Evolutionary conservation across 2,888 invertebrate species (phyloP).

Genomic region (Ganaspis brasiliensis): DNA sequence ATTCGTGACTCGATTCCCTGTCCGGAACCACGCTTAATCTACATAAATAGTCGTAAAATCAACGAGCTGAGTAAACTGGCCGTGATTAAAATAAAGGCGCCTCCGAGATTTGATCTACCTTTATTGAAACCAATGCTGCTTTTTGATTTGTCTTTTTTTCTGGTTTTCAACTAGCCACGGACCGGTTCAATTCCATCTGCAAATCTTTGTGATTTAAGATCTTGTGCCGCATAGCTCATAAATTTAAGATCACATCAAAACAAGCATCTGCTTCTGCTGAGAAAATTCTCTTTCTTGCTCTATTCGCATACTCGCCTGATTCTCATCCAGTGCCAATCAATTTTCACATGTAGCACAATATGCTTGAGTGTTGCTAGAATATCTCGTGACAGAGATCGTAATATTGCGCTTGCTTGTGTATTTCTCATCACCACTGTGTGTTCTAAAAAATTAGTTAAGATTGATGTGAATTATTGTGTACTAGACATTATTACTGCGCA

Average conservation of each 20-base stretch:
- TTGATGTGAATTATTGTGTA: too few relatives aligned
- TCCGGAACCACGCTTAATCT: slow-evolving; percentile 56
- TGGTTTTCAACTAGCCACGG: not conserved
- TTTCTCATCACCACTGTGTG: too few relatives aligned
- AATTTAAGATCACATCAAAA: slow-evolving; percentile 24
- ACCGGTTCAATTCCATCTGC: slow-evolving; percentile 21
- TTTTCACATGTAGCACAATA: too few relatives aligned
- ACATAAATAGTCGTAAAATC: slow-evolving; percentile 68
- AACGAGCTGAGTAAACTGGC: slow-evolving; percentile 60
- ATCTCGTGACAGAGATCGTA: too few relatives aligned
- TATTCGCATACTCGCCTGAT: not conserved
- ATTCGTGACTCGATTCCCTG: slow-evolving; percentile 39
- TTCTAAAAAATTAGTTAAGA: too few relatives aligned
- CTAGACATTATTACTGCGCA: too few relatives aligned
- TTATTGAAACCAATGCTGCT: slow-evolving; percentile 41
- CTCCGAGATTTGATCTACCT: slow-evolving; percentile 52
- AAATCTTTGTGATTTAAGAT: slow-evolving; percentile 19
- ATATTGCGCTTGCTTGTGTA: too few relatives aligned
- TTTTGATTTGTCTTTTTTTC: not conserved
- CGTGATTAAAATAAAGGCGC: slow-evolving; percentile 62
- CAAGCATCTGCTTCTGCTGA: slow-evolving; percentile 1
- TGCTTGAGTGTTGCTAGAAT: too few relatives aligned
- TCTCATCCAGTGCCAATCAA: too few relatives aligned
- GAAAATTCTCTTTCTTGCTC: not conserved
- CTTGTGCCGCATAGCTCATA: slow-evolving; percentile 9